These are phyloP conservation scores for Chrysotoxum bicinctum DNA, from an alignment of 2,888 invertebrate species.

Conservation along the genomic window DNA sequence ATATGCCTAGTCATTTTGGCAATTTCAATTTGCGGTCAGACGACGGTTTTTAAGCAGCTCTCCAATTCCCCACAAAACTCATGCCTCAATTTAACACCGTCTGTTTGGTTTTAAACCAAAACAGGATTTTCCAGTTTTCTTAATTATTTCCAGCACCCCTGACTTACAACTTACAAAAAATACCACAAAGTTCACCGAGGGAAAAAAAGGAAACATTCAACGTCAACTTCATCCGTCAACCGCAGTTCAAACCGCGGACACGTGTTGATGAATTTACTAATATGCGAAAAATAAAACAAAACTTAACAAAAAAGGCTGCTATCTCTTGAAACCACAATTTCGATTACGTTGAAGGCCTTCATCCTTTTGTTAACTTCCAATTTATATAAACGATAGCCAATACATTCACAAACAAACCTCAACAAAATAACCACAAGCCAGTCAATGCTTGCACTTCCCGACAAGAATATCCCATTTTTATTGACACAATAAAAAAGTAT, in stretches of 20 bases:
- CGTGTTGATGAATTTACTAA: constrained; percentile 18
- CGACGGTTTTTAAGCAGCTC: background rate
- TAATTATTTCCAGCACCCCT: constrained; percentile 50
- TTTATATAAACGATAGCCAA: background rate
- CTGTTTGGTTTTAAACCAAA: background rate
- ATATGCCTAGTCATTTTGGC: no score
- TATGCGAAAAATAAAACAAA: background rate
- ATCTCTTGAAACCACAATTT: constrained; percentile 50
- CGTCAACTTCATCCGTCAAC: constrained; percentile 60
- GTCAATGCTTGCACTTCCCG: background rate
- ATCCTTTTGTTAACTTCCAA: constrained; percentile 50
- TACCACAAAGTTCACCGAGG: constrained; percentile 43
- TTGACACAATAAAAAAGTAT: background rate
- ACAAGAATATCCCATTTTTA: constrained; percentile 19
- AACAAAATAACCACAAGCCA: constrained; percentile 56
- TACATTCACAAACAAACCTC: constrained; percentile 24
- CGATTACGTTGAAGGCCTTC: constrained; percentile 28
- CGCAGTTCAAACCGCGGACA: constrained; percentile 52
- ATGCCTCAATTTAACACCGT: constrained; percentile 10
- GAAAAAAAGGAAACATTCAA: constrained; percentile 15
- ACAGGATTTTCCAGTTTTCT: background rate
- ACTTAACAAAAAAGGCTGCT: background rate
- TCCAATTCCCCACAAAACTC: constrained; percentile 13
- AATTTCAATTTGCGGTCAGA: background rate
- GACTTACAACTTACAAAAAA: constrained; percentile 35